Percentiles rank a stretch among this genome's conserved stretches.
These are phyloP conservation scores for Laupala kohalensis DNA, from an alignment of 1,140 invertebrate genomes.

Conservation along the genomic window DNA sequence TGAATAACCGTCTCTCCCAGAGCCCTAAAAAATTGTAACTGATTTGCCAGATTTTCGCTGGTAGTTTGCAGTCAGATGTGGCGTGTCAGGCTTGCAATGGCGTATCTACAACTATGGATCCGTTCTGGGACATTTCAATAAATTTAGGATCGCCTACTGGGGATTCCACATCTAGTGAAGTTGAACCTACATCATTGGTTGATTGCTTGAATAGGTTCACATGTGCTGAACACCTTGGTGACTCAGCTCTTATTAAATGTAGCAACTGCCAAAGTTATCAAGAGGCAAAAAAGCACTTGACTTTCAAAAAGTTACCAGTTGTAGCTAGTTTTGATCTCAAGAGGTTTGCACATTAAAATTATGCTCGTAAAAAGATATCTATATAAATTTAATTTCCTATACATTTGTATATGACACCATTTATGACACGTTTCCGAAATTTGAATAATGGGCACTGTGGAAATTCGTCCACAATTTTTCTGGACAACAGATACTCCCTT, in stretches of 20 bases:
- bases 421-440: conserved; percentile 56
- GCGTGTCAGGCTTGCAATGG: conserved; percentile 84
- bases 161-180: too few species aligned
- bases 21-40: conserved; percentile 69
- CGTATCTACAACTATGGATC: conserved; percentile 92
- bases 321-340: conserved; percentile 95
- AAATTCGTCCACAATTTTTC: conserved; percentile 7
- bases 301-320: conserved; percentile 85
- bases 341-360: too few species aligned
- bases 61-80: conserved; percentile 89
- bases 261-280: conserved; percentile 81
- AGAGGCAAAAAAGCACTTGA: conserved; percentile 89
- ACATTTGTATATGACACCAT: conserved; percentile 92
- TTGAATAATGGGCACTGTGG: conserved; percentile 6
- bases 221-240: conserved; percentile 79
- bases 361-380: too few species aligned
- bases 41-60: conserved; percentile 97
- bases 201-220: conserved; percentile 90
- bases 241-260: conserved; percentile 84
- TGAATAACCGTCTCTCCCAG: conserved; percentile 22
- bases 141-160: too few species aligned
- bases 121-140: conserved; percentile 94
- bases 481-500: conserved; percentile 58
- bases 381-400: conserved; percentile 96
- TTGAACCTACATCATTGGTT: conserved; percentile 51